phyloP scores from a whole-genome alignment of 2,888 invertebrate species.

The Lasioglossum leucozonium region DNA sequence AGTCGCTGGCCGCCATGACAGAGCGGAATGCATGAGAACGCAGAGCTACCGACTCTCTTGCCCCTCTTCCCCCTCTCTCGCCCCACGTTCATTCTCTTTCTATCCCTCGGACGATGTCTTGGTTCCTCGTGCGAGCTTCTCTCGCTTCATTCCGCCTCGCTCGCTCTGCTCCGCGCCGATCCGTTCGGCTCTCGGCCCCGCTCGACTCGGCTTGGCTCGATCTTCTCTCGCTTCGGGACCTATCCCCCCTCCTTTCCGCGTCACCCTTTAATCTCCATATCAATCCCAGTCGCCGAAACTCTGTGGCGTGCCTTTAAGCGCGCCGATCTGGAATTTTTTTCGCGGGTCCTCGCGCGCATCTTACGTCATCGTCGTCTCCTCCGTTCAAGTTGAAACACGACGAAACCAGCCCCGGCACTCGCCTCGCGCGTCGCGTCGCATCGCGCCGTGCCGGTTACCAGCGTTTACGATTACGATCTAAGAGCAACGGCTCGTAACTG shows the following conservation, averaged over 20 bases:
- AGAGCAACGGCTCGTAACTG: not conserved
- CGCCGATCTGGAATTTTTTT: constrained; percentile 66
- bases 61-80: not conserved
- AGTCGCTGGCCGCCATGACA: constrained; percentile 81
- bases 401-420: not conserved
- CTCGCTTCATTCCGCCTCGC: constrained; percentile 35
- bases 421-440: no score
- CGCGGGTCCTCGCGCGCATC: constrained; percentile 25
- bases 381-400: not conserved
- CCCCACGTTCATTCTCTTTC: constrained; percentile 49
- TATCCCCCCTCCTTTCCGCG: constrained; percentile 35
- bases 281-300: constrained; percentile 74
- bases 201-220: constrained; percentile 20
- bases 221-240: not conserved
- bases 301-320: constrained; percentile 63
- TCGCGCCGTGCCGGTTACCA: not conserved
- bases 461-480: constrained; percentile 8
- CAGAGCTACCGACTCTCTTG: constrained; percentile 82
- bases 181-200: constrained; percentile 41
- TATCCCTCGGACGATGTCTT: constrained; percentile 27
- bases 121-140: constrained; percentile 13
- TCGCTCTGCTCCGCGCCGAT: constrained; percentile 4
- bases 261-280: constrained; percentile 75
- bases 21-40: constrained; percentile 84
- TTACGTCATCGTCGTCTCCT: constrained; percentile 18